Conservation (phyloP, 2,113 vertebrate genomes). For the Glaucidium brasilianum region DNA sequence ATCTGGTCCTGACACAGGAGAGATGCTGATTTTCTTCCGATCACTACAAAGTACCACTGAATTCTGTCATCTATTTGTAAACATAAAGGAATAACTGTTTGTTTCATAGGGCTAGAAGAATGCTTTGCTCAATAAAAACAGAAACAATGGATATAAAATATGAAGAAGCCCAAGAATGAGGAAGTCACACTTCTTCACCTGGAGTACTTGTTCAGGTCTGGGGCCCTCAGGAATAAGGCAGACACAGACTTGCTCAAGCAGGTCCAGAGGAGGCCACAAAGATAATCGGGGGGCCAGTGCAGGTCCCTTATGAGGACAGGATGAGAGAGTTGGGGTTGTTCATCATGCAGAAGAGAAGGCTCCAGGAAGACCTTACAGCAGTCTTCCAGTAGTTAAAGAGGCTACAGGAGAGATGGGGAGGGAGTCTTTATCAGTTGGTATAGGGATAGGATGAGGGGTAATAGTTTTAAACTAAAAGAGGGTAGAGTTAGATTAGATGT, state of each 20-base stretch:
- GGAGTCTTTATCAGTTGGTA: too few relatives aligned
- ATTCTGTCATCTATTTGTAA: not conserved
- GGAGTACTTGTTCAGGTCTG: not conserved
- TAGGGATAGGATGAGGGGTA: not conserved
- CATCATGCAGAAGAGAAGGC: not conserved
- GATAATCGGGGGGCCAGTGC: not conserved
- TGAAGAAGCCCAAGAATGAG: not conserved
- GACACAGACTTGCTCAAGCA: rapidly evolving
- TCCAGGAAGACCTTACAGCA: not conserved
- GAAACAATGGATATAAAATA: not conserved
- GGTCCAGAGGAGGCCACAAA: too few relatives aligned
- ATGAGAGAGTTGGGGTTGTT: not conserved
- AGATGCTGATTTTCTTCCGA: not conserved
- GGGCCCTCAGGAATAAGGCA: rapidly evolving
- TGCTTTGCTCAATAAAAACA: not conserved
- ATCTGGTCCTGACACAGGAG: not conserved
- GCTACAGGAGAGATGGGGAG: not conserved
- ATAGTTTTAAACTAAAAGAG: not conserved
- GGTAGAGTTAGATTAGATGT: too few relatives aligned
- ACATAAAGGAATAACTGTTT: not conserved
- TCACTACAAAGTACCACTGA: not conserved
- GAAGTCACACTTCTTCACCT: not conserved
- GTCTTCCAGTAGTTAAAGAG: not conserved
- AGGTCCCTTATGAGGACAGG: rapidly evolving
- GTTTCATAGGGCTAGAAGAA: not conserved